These are phyloP conservation scores for Drymodes brunneopygia DNA, from an alignment of 2,113 vertebrate genomes.

Conservation along the genomic window DNA sequence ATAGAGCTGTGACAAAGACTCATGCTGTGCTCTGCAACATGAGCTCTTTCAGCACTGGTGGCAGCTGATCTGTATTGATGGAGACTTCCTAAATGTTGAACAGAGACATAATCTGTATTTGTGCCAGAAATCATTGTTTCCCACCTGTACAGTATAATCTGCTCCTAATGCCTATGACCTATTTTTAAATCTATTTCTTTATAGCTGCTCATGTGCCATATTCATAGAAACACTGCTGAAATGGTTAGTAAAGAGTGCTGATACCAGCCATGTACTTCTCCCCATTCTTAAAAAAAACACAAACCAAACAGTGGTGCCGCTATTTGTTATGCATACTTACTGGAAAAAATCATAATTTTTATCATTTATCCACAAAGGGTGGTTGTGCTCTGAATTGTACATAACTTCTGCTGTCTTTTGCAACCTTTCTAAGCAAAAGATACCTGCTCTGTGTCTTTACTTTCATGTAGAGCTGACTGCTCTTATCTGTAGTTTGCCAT, in stretches of 20 bases:
- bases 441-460: background rate
- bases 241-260: background rate
- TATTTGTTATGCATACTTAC: background rate
- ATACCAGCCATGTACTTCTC: background rate
- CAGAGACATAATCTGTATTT: background rate
- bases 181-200: constrained; percentile 20
- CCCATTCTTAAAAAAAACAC: background rate
- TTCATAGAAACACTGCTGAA: background rate
- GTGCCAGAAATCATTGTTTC: constrained; percentile 11
- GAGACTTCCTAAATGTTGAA: background rate
- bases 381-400: background rate
- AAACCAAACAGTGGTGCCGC: background rate
- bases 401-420: background rate
- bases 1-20: background rate
- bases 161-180: background rate
- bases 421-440: background rate
- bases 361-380: background rate
- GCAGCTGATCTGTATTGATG: background rate
- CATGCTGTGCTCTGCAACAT: background rate
- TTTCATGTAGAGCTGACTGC: background rate
- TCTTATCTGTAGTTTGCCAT: background rate
- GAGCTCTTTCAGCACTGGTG: background rate
- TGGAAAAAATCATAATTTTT: background rate
- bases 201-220: background rate
- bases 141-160: constrained; percentile 44